A percentile compares a stretch with the other conserved stretches of the same genome.
Evolutionary conservation across 2,888 invertebrate species (phyloP).

Genomic region (Megaustenia siamemsis): DNA sequence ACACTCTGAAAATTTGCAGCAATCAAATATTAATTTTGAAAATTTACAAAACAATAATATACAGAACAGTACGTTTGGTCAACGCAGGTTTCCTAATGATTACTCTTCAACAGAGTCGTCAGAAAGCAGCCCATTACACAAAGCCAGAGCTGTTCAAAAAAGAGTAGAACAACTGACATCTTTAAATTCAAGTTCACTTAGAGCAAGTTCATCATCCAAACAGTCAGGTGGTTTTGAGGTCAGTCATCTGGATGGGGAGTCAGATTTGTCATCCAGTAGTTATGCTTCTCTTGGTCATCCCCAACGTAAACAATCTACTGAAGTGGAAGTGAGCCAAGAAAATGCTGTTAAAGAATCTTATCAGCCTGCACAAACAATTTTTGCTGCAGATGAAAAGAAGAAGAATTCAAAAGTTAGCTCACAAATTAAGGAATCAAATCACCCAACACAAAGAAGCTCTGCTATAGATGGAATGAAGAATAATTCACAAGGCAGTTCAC

Average conservation of each 20-base stretch:
- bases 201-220: constrained; percentile 6
- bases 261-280: constrained; percentile 55
- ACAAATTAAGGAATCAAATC: neutral
- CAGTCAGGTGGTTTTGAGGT: constrained; percentile 33
- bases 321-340: neutral
- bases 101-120: constrained; percentile 38
- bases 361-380: neutral
- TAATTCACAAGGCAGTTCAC: too few relatives aligned
- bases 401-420: neutral
- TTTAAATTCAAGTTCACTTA: neutral
- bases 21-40: neutral
- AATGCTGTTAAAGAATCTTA: neutral
- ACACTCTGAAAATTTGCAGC: neutral
- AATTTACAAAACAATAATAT: neutral
- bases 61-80: too few relatives aligned
- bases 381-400: neutral
- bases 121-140: constrained; percentile 48
- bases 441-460: too few relatives aligned
- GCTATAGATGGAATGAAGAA: too few relatives aligned
- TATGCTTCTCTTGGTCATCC: constrained; percentile 47
- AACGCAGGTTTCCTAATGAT: neutral
- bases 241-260: constrained; percentile 33
- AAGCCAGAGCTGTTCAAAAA: constrained; percentile 53
- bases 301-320: neutral
- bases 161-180: constrained; percentile 53